Evolutionary conservation across 2,888 invertebrate species (phyloP), one percentile per base, ranked within the genome.

Genomic region (Drosophila setosimentum): DNA sequence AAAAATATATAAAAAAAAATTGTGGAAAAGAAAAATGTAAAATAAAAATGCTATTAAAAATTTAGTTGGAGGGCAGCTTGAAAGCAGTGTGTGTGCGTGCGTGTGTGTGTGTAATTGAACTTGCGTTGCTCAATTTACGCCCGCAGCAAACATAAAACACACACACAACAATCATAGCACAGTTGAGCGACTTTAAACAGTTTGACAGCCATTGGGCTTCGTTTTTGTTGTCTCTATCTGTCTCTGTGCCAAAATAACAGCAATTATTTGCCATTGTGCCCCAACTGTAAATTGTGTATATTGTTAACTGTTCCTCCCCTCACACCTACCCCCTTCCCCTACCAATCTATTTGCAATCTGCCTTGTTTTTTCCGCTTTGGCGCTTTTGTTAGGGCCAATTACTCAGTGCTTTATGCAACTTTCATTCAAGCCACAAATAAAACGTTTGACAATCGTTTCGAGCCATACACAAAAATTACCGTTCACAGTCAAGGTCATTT

Each of bases 401-500:
- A 69, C 63, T 68, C 58, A 24, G 45, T 40, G 66, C 64, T 80
- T 84, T 76, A 80, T 84, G 82, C 82, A 84, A 78, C 72, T 76
- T 76, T 72, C 62, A 67, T 76, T 74, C 53, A 54, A 29, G 55
- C 24, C 27, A 18, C 57, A 57, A 51, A 37, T 48, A 69, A 51
- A 33, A 18, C 60, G 29, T 64, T 24, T 65, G 49, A 72, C 78
- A 72, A 69, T 63, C 51, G 55, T 33, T 45, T 58, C 42, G 55
- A 61, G 48, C 35, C 53, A 45, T 27, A 24, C 45, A 54, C 54
- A 48, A 55, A 55, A 40, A 68, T 64, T 35, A 27, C 6, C 37
- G 70, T 75, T 82, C 84, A 87, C 58, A 85, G 85, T 85, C 88
- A 85, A 83, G 85, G 85, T 87, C 76, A 59, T 27, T 64, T 53